Percentiles rank a stretch among this genome's conserved stretches.
These are phyloP conservation scores for Palythoa grandiflora DNA, from an alignment of 92 coral and sea anemone genomes.

Conservation along the genomic window DNA sequence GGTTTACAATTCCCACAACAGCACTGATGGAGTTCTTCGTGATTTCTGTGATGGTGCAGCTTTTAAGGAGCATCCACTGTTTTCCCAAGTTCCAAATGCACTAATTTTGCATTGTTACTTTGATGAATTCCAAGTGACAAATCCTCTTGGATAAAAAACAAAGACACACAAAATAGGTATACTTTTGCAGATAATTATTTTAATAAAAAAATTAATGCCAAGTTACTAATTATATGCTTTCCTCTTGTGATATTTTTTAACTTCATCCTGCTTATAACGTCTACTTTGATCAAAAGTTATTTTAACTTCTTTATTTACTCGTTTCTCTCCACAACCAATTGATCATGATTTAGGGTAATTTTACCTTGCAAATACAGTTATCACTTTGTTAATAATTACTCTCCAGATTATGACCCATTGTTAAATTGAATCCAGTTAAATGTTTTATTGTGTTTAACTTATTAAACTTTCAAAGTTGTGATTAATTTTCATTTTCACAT, in stretches of 20 bases:
- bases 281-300: too few species aligned
- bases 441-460: not conserved
- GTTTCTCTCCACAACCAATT: not conserved
- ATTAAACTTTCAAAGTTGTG: too few species aligned
- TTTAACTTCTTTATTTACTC: not conserved
- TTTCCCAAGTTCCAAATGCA: conserved; percentile 54
- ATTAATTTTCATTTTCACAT: too few species aligned
- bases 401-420: not conserved
- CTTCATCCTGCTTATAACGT: too few species aligned
- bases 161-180: conserved; percentile 68
- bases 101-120: conserved; percentile 77
- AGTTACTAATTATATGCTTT: too few species aligned
- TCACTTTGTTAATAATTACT: too few species aligned
- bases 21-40: conserved; percentile 61
- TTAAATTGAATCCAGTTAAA: not conserved
- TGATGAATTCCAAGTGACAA: conserved; percentile 82
- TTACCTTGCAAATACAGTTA: too few species aligned
- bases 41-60: conserved; percentile 78
- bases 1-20: conserved; percentile 65
- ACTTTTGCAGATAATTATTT: too few species aligned
- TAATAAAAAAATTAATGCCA: too few species aligned
- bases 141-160: conserved; percentile 82
- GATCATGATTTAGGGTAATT: too few species aligned
- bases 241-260: too few species aligned
- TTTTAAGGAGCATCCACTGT: conserved; percentile 57